Conservation (phyloP, 2,888 invertebrate species). For the Idaea aversata region DNA sequence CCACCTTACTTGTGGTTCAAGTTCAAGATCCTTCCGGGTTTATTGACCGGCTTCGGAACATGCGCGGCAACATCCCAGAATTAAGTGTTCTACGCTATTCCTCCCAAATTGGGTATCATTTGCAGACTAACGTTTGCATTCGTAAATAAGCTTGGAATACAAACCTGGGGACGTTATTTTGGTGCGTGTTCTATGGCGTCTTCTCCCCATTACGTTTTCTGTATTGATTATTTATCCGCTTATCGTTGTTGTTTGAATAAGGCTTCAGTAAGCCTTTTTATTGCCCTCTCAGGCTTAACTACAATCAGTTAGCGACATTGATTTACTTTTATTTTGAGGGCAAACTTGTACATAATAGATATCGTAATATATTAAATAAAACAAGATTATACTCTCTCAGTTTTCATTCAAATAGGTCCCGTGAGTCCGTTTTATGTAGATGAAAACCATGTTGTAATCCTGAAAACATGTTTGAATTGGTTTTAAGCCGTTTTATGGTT, state of each 20-base stretch:
- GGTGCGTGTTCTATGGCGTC: conserved; percentile 11
- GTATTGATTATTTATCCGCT: conserved; percentile 54
- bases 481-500: conserved; percentile 17
- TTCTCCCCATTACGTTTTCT: conserved; percentile 32
- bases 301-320: conserved; percentile 41
- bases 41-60: conserved; percentile 65
- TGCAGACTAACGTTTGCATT: conserved; percentile 19
- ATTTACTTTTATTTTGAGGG: conserved; percentile 35
- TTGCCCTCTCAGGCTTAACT: conserved; percentile 45
- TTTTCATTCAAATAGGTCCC: background rate
- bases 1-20: conserved; percentile 62
- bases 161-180: conserved; percentile 8
- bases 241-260: conserved; percentile 56
- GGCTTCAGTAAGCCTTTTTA: conserved; percentile 56
- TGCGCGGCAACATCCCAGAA: conserved; percentile 46
- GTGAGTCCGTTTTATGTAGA: background rate
- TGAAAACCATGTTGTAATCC: conserved; percentile 3
- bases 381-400: background rate
- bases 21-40: conserved; percentile 67
- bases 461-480: conserved; percentile 10
- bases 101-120: conserved; percentile 29
- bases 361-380: background rate
- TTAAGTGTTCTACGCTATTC: conserved; percentile 38
- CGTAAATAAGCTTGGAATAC: conserved; percentile 13
- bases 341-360: background rate